These are phyloP conservation scores for Endomychus coccineus DNA, from an alignment of 2,888 invertebrate genomes.

Conservation along the genomic window DNA sequence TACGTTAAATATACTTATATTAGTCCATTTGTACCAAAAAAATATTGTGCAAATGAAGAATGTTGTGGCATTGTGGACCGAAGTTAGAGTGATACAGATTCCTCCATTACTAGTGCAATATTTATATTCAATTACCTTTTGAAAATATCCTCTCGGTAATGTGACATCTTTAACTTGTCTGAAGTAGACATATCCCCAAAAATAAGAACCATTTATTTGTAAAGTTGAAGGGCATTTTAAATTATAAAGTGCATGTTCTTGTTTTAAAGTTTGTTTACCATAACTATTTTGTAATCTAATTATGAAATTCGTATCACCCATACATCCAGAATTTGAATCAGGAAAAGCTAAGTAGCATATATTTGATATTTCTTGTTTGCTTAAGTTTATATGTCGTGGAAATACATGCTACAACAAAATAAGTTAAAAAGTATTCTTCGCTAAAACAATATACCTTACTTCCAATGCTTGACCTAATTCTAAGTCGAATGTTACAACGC, in stretches of 20 bases:
- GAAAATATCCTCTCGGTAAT: slow-evolving; percentile 94
- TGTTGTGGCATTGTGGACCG: too few species aligned
- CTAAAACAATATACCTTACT: slow-evolving; percentile 43
- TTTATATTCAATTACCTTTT: slow-evolving; percentile 59
- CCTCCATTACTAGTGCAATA: too few species aligned
- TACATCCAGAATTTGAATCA: slow-evolving; percentile 97
- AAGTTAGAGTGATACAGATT: too few species aligned
- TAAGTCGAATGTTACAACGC: slow-evolving; percentile 97
- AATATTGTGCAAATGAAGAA: too few species aligned
- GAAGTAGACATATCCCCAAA: slow-evolving; percentile 98
- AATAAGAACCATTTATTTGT: slow-evolving; percentile 78
- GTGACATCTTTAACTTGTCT: slow-evolving; percentile 90
- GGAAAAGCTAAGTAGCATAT: slow-evolving; percentile 98
- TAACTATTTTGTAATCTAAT: slow-evolving; percentile 75
- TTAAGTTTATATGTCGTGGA: slow-evolving; percentile 68
- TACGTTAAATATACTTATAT: too few species aligned
- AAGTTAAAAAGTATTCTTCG: slow-evolving; percentile 11
- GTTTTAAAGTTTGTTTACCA: slow-evolving; percentile 46
- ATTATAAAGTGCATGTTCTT: slow-evolving; percentile 63
- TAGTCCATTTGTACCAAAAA: too few species aligned
- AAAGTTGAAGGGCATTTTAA: slow-evolving; percentile 66
- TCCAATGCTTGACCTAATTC: slow-evolving; percentile 98
- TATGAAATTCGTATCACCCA: slow-evolving; percentile 97
- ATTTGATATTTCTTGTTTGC: slow-evolving; percentile 83
- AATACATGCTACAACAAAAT: slow-evolving; percentile 60